Base-by-base conservation (phyloP, 2,888 invertebrate species). In the Drosophila picticornis region DNA sequence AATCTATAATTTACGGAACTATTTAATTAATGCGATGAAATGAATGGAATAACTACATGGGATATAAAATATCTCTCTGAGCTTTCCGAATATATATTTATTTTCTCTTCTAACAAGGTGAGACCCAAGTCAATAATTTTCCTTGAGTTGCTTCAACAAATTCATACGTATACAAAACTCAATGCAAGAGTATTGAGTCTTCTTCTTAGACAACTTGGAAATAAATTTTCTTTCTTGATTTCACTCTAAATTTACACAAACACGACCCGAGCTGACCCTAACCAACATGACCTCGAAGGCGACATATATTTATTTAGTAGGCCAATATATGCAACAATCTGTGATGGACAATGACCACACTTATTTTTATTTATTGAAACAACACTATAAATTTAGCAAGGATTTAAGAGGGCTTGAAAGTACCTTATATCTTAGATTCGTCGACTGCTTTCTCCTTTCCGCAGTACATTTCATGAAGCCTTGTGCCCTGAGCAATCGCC, bases 271-370 rank as follows among this genome's bases (percentile, higher is more conserved):
- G n/a, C 38, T 38, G 56, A 61, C 69, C 29, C 34, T 19, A 27
- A 36, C 13, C 32, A 7, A 19, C 25, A 5, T 60, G 52, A 67
- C 61, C 66, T 65, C 48, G 59, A 57, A 70, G 64, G 59, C 65
- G 83, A 63, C 70, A 68, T 53, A 59, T 80, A 72, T 81, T 86
- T 81, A 87, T 64, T 75, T 71, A 76, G 66, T 72, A 71, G 65
- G 61, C 65, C 62, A 66, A 82, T 72, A 67, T 69, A 61, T 27
- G 1, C 25, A 13, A 16, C 36, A 16, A 9, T 11, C 19, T 27
- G 51, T 40, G 40, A 34, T 19, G 43, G 56, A 40, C 60, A 70
- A 36, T 58, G 32, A 48, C 38, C 52, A 57, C 56, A 65, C 51
- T 64, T 81, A 66, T 82, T 75, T 53, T 64, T 81, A 66, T 82